Percentiles rank a stretch among this genome's conserved stretches.
phyloP scores from a whole-genome alignment of 1,140 invertebrate genomes.

The Hylaeus anthracinus region DNA sequence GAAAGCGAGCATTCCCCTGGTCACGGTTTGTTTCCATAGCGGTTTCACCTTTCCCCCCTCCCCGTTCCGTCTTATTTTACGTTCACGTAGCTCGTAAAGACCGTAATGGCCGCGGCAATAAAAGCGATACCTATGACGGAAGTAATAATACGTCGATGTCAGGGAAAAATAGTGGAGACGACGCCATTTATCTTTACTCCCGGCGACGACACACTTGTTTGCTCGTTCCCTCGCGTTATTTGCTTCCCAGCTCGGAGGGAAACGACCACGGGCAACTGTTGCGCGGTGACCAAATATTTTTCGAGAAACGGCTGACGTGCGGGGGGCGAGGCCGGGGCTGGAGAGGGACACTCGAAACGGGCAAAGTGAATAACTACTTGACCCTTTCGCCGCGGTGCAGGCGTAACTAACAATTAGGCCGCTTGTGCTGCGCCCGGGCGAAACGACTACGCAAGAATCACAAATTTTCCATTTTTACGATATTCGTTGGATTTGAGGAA shows the following conservation, averaged over 20 bases:
- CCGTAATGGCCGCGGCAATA: constrained; percentile 3
- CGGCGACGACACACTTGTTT: neutral
- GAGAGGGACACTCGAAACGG: too few relatives aligned
- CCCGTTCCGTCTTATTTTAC: constrained; percentile 3
- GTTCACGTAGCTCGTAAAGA: constrained; percentile 11
- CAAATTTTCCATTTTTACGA: too few relatives aligned
- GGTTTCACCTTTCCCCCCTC: too few relatives aligned
- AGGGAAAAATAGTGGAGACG: constrained; percentile 6
- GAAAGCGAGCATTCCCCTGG: neutral
- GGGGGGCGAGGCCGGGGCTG: too few relatives aligned
- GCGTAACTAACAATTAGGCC: too few relatives aligned
- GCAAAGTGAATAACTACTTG: too few relatives aligned
- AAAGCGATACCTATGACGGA: constrained; percentile 24
- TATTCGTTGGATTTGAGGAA: too few relatives aligned
- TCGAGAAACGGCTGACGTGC: neutral
- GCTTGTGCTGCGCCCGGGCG: too few relatives aligned
- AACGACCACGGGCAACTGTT: constrained; percentile 27
- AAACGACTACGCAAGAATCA: too few relatives aligned
- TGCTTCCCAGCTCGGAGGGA: neutral
- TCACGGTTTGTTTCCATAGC: too few relatives aligned
- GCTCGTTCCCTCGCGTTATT: neutral
- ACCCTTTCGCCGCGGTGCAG: too few relatives aligned
- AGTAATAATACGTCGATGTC: constrained; percentile 15
- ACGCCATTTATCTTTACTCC: constrained; percentile 28
- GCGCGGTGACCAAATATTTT: neutral